phyloP scores from a whole-genome alignment of 2,113 vertebrate genomes.

The Podarcis cretensis region DNA sequence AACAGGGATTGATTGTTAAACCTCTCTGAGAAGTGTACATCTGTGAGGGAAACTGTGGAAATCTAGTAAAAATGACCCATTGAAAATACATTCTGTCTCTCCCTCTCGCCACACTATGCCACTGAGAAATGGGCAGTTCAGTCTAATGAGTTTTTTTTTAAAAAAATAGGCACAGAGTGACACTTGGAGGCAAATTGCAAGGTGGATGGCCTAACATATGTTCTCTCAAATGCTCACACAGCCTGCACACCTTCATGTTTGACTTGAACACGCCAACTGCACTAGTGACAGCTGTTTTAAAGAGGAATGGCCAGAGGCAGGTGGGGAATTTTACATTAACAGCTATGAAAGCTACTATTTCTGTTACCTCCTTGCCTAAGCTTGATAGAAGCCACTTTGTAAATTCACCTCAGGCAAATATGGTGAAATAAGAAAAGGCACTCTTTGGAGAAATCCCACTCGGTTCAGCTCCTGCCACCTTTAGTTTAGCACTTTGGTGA shows the following conservation, averaged over 20 bases:
- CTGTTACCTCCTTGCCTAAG: constrained; percentile 66
- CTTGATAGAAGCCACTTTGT: constrained; percentile 47
- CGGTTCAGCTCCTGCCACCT: constrained; percentile 73
- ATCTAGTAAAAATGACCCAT: no score
- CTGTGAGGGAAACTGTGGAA: no score
- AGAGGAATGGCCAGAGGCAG: constrained; percentile 73
- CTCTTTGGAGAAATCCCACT: constrained; percentile 74
- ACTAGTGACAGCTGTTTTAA: constrained; percentile 72
- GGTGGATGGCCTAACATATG: background rate
- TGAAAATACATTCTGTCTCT: no score
- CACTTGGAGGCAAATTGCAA: background rate
- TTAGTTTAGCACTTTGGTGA: constrained; percentile 73
- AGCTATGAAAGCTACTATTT: constrained; percentile 49
- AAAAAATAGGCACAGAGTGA: background rate
- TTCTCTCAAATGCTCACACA: constrained; percentile 46
- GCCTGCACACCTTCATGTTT: constrained; percentile 61
- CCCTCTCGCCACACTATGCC: no score
- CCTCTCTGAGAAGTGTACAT: no score
- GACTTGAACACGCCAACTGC: constrained; percentile 67
- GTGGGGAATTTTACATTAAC: constrained; percentile 72
- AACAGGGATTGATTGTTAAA: no score
- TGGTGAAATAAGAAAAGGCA: constrained; percentile 16
- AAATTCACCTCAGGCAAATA: constrained; percentile 73
- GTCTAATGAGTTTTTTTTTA: no score
- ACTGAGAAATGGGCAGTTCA: background rate